A percentile compares a stretch with the other conserved stretches of the same genome.
Conservation (phyloP, 64 coral and sea anemone genomes). For the Exaiptasia diaphana region DNA sequence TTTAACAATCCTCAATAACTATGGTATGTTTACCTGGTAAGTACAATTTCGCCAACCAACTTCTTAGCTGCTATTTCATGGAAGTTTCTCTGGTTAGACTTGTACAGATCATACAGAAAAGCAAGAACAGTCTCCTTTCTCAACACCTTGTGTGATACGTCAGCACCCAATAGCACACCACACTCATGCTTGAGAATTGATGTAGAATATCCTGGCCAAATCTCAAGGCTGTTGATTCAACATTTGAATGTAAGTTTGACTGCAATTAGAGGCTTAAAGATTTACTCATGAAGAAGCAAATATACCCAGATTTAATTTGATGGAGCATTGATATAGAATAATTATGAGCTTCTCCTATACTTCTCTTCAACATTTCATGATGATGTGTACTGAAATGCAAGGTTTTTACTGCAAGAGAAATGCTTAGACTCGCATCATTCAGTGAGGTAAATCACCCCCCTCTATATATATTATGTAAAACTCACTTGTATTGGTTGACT, state of each 20-base stretch:
- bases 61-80: conserved; percentile 75
- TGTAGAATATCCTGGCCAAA: conserved; percentile 94
- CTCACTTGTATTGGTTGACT: conserved; percentile 80
- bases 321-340: too few species aligned
- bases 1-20: too few species aligned
- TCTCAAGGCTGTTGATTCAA: conserved; percentile 65
- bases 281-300: too few species aligned
- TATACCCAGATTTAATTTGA: too few species aligned
- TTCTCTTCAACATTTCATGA: too few species aligned
- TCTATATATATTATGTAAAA: not conserved
- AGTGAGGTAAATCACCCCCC: too few species aligned
- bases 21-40: conserved; percentile 63
- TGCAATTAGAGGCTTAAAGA: too few species aligned
- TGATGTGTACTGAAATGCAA: too few species aligned
- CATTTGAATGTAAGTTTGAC: too few species aligned
- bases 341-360: too few species aligned
- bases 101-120: conserved; percentile 62
- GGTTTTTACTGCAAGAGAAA: too few species aligned
- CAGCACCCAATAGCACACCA: conserved; percentile 58
- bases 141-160: conserved; percentile 93
- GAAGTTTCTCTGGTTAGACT: conserved; percentile 14
- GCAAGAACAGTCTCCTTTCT: conserved; percentile 80
- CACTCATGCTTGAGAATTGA: conserved; percentile 83
- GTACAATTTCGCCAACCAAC: conserved; percentile 83
- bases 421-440: too few species aligned